Evolutionary conservation across 1,140 invertebrate species (phyloP).

Genomic region (Subanguina moxae): DNA sequence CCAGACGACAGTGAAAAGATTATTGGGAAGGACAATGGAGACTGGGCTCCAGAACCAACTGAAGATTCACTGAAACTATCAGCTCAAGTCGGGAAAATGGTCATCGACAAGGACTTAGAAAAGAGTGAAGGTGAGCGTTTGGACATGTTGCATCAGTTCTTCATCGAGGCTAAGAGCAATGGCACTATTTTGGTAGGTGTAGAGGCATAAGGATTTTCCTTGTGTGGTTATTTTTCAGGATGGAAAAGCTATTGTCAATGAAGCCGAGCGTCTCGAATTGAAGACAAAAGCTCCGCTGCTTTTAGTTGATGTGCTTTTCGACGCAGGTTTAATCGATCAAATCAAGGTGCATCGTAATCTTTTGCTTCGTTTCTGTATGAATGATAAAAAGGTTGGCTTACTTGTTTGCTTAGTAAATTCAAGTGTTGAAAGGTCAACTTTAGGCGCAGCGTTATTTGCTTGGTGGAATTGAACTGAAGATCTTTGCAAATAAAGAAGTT

Average conservation of each 20-base stretch:
- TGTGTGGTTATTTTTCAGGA: constrained; percentile 43
- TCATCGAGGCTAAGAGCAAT: constrained; percentile 60
- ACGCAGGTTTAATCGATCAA: constrained; percentile 78
- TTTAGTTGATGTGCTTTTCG: no score
- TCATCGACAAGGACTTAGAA: constrained; percentile 88
- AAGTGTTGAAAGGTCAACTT: constrained; percentile 64
- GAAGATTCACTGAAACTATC: constrained; percentile 79
- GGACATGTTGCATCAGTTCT: constrained; percentile 68
- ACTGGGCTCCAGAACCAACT: constrained; percentile 79
- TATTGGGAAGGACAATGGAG: constrained; percentile 76
- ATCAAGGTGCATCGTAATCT: constrained; percentile 63
- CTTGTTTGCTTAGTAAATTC: constrained; percentile 65
- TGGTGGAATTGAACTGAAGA: no score
- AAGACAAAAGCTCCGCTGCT: no score
- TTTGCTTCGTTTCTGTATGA: constrained; percentile 62
- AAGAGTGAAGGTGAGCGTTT: constrained; percentile 84
- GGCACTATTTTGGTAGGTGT: constrained; percentile 65
- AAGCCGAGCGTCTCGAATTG: no score
- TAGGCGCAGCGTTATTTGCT: constrained; percentile 87
- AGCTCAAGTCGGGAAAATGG: constrained; percentile 66
- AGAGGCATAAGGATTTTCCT: background rate
- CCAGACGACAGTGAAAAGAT: no score
- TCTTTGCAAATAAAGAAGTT: no score
- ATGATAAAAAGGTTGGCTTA: constrained; percentile 48
- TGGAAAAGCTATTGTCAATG: constrained; percentile 80